Conservation (phyloP, 2,797 vertebrate species). For the Loriculus beryllinus region DNA sequence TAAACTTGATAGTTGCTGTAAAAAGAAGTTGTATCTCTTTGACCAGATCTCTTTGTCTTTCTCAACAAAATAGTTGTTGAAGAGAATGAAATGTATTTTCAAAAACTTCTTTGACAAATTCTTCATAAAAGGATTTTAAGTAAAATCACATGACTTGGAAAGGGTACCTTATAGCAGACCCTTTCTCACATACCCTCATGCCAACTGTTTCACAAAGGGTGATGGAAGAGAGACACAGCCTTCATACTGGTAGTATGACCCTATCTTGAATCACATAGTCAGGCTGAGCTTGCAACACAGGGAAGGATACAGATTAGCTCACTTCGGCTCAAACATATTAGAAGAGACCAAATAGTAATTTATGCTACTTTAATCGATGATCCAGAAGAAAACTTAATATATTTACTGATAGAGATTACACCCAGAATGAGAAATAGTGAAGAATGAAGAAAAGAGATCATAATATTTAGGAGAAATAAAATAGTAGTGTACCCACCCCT, state of each 20-base stretch:
- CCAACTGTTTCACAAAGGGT: not conserved
- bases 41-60: not conserved
- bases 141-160: not conserved
- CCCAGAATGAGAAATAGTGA: not conserved
- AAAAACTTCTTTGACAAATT: not conserved
- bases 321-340: not conserved
- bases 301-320: not conserved
- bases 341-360: not conserved
- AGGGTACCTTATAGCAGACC: not conserved
- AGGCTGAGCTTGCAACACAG: not conserved
- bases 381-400: not conserved
- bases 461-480: not conserved
- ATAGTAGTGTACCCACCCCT: not conserved
- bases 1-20: not conserved
- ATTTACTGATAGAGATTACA: not conserved
- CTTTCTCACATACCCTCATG: not conserved
- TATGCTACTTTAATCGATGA: not conserved
- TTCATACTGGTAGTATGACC: not conserved
- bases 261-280: not conserved
- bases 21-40: not conserved
- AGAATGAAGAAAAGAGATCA: not conserved
- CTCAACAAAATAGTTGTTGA: not conserved
- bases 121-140: not conserved
- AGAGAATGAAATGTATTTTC: not conserved
- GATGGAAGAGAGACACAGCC: not conserved